Evolutionary conservation across 2,113 vertebrate species (phyloP).

Genomic region (Sterrhoptilus dennistouni): DNA sequence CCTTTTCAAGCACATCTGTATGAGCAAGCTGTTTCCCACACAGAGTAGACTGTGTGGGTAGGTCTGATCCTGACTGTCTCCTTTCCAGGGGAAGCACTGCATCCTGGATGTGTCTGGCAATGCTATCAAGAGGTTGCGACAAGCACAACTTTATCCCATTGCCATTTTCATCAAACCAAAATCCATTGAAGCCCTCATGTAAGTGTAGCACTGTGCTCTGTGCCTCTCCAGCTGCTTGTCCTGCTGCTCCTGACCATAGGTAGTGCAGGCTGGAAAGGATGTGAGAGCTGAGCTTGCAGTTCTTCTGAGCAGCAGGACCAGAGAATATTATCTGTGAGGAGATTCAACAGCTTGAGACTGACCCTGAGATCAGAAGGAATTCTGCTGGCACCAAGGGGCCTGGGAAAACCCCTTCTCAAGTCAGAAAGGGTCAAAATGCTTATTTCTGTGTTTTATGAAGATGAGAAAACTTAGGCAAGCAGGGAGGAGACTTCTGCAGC

Average conservation of each 20-base stretch:
- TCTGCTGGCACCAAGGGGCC: neutral
- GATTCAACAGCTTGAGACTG: neutral
- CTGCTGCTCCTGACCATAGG: neutral
- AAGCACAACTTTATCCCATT: slow-evolving; percentile 97
- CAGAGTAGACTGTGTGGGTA: neutral
- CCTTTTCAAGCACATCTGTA: neutral
- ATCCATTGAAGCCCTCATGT: slow-evolving; percentile 98
- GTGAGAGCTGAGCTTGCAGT: neutral
- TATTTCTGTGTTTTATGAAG: neutral
- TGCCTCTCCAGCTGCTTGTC: neutral
- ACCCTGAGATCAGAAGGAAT: neutral
- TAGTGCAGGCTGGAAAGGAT: neutral
- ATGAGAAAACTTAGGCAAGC: neutral
- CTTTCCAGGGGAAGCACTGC: slow-evolving; percentile 93
- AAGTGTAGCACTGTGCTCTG: slow-evolving; percentile 56
- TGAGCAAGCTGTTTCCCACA: neutral
- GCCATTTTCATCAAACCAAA: slow-evolving; percentile 99
- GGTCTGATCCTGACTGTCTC: neutral
- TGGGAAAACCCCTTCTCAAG: neutral
- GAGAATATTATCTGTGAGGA: neutral
- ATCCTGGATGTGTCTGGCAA: slow-evolving; percentile 98
- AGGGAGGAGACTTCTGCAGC: neutral
- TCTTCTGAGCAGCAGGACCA: neutral
- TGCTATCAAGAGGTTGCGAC: slow-evolving; percentile 98
- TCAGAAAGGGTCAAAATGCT: neutral